Percentiles rank a stretch among this genome's conserved stretches.
Conservation (phyloP, 2,113 vertebrate species). For the Hemibagrus wyckioides region DNA sequence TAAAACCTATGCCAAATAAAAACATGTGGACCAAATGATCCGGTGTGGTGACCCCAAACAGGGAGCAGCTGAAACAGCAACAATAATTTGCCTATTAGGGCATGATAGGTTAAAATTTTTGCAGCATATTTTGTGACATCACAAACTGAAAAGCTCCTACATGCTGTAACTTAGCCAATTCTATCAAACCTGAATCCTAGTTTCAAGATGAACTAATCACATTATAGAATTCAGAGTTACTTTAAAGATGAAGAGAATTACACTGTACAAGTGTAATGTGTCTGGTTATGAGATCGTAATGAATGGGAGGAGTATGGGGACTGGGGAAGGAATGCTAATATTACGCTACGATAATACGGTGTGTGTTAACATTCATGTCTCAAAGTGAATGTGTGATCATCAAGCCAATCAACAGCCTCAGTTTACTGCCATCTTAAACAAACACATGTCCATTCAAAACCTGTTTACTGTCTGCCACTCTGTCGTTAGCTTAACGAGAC, state of each 20-base stretch:
- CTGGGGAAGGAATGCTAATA: too few species aligned
- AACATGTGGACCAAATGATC: too few species aligned
- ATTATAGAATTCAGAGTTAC: not conserved
- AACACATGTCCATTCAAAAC: conserved; percentile 63
- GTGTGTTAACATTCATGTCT: conserved; percentile 28
- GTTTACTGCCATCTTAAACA: conserved; percentile 57
- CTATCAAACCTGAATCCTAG: not conserved
- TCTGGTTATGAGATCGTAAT: not conserved
- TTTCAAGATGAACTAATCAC: not conserved
- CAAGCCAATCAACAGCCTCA: not conserved
- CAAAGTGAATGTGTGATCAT: not conserved
- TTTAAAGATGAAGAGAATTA: not conserved
- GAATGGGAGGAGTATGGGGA: not conserved
- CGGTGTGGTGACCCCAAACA: too few species aligned
- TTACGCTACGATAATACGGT: too few species aligned
- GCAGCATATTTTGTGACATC: not conserved
- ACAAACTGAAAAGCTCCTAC: not conserved
- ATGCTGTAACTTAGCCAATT: not conserved
- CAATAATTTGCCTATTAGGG: not conserved
- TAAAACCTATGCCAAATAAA: too few species aligned
- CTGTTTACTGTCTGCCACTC: conserved; percentile 51
- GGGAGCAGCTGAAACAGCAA: too few species aligned
- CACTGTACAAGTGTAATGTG: not conserved
- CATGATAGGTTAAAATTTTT: not conserved
- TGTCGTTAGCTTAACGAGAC: conserved; percentile 66